phyloP scores from a whole-genome alignment of 64 coral and sea anemone species.

The Pocillopora verrucosa region DNA sequence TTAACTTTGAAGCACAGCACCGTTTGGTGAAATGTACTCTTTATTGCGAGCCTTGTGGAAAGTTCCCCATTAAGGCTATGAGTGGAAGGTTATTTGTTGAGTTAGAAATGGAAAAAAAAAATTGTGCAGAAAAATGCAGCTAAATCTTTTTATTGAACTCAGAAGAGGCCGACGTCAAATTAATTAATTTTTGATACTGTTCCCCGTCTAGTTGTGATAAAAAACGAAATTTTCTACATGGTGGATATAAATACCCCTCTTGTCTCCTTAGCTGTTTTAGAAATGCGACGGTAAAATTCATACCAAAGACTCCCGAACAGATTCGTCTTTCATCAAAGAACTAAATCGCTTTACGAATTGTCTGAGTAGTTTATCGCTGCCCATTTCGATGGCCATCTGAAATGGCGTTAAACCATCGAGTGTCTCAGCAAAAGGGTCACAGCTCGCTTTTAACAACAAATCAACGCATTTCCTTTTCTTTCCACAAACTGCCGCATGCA shows the following conservation, averaged over 20 bases:
- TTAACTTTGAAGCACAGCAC: too few species aligned
- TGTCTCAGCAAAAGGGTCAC: conserved; percentile 61
- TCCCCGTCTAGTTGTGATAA: not conserved
- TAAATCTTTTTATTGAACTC: not conserved
- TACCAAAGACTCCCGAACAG: conserved; percentile 30
- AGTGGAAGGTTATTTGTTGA: not conserved
- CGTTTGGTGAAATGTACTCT: not conserved
- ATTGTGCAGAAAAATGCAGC: not conserved
- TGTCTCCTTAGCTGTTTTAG: too few species aligned
- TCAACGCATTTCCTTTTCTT: conserved; percentile 58
- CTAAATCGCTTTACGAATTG: conserved; percentile 50
- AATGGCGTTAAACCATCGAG: conserved; percentile 75
- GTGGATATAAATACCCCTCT: too few species aligned
- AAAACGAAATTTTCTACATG: too few species aligned
- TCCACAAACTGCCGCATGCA: conserved; percentile 79
- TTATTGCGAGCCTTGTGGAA: not conserved
- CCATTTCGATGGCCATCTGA: conserved; percentile 88
- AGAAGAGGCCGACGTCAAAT: not conserved
- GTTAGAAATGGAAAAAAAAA: not conserved
- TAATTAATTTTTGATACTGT: not conserved
- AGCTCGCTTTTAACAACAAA: conserved; percentile 41
- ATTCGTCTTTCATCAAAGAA: conserved; percentile 24
- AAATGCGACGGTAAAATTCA: not conserved
- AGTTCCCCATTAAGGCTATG: not conserved
- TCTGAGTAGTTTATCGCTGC: conserved; percentile 62